Percentiles rank a stretch among this genome's conserved stretches.
Evolutionary conservation across 2,797 vertebrate genomes (phyloP).

Genomic region (Melanotaenia parkinsoni): DNA sequence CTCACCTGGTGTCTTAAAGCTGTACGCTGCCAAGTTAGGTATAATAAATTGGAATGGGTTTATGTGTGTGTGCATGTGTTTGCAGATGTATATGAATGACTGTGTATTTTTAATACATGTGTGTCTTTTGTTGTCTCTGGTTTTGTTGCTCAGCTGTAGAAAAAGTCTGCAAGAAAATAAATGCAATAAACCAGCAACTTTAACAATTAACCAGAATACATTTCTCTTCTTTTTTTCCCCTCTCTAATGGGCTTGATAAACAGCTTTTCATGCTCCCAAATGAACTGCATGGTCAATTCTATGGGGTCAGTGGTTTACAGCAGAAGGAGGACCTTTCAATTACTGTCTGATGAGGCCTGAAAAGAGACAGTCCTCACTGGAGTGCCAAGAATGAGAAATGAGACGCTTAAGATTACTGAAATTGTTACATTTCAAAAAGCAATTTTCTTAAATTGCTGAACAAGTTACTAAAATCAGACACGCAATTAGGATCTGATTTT

Average conservation of each 20-base stretch:
- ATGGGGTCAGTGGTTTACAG: conserved; percentile 69
- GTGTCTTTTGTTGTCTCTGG: conserved; percentile 13
- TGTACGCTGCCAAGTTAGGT: conserved; percentile 57
- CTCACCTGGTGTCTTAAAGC: conserved; percentile 65
- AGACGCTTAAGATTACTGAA: conserved; percentile 72
- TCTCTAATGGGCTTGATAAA: conserved; percentile 32
- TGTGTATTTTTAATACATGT: conserved; percentile 17
- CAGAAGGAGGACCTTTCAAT: conserved; percentile 65
- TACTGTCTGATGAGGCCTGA: conserved; percentile 73
- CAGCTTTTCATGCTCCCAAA: conserved; percentile 40
- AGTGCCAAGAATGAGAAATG: conserved; percentile 69
- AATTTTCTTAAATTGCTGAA: conserved; percentile 80
- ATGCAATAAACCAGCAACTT: conserved; percentile 8
- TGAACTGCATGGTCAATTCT: conserved; percentile 53
- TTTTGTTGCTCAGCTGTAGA: neutral
- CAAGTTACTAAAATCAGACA: conserved; percentile 81
- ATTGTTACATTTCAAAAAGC: conserved; percentile 81
- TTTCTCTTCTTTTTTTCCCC: conserved; percentile 4
- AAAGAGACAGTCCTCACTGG: conserved; percentile 59
- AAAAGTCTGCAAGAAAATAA: neutral
- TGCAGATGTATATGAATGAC: neutral
- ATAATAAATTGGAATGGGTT: conserved; percentile 64
- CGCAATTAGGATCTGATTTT: conserved; percentile 82
- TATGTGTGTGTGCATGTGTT: conserved; percentile 25
- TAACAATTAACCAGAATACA: conserved; percentile 26